Evolutionary conservation across 2,888 invertebrate species (phyloP).

Genomic region (Neelides folsomi): DNA sequence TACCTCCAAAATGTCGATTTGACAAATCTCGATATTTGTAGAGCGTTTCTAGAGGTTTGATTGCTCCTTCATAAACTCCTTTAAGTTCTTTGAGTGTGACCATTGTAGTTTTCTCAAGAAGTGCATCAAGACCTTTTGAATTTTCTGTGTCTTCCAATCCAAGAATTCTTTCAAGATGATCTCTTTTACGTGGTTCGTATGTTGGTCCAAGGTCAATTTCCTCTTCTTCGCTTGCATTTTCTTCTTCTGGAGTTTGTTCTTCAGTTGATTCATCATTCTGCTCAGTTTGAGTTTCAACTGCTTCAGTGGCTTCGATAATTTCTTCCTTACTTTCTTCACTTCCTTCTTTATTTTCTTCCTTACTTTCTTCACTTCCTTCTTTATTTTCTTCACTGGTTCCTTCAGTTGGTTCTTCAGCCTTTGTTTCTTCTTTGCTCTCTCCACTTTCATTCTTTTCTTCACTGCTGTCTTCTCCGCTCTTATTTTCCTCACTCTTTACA

Average conservation of each 20-base stretch:
- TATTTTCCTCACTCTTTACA: slow-evolving; percentile 21
- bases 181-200: slow-evolving; percentile 60
- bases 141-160: slow-evolving; percentile 60
- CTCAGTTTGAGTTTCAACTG: slow-evolving; percentile 11
- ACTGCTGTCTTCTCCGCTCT: not conserved
- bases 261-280: slow-evolving; percentile 9
- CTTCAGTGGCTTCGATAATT: slow-evolving; percentile 14
- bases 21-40: slow-evolving; percentile 86
- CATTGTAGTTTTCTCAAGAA: slow-evolving; percentile 59
- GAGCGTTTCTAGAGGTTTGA: slow-evolving; percentile 75
- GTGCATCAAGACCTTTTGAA: slow-evolving; percentile 51
- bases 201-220: slow-evolving; percentile 35
- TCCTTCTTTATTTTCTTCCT: slow-evolving; percentile 14
- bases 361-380: slow-evolving; percentile 9
- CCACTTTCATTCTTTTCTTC: slow-evolving; percentile 10
- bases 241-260: slow-evolving; percentile 29
- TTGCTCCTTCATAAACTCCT: slow-evolving; percentile 67
- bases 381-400: slow-evolving; percentile 7
- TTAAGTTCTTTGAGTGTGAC: slow-evolving; percentile 71
- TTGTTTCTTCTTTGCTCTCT: slow-evolving; percentile 6
- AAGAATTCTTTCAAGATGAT: slow-evolving; percentile 65
- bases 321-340: slow-evolving; percentile 12
- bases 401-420: slow-evolving; percentile 2
- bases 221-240: slow-evolving; percentile 28
- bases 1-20: slow-evolving; percentile 71